These are phyloP conservation scores for Pelusios castaneus DNA, from an alignment of 2,113 vertebrate genomes.

Conservation along the genomic window DNA sequence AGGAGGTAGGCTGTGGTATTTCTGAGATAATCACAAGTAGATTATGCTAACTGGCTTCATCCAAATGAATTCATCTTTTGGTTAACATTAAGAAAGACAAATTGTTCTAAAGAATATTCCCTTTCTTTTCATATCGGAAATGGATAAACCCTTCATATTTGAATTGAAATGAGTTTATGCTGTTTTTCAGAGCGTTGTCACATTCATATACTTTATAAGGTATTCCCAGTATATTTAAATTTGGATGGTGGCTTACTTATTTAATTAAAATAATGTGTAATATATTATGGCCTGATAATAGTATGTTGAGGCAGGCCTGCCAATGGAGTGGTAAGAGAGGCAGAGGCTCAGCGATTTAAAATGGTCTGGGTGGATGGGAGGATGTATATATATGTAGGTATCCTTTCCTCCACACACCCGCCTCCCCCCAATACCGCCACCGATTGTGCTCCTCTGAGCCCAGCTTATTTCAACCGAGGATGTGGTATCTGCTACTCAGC, in stretches of 20 bases:
- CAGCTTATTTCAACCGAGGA: no score
- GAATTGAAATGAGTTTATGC: background rate
- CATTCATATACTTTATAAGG: background rate
- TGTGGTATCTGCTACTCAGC: no score
- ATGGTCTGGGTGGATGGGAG: no score
- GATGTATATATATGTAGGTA: no score
- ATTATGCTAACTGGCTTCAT: background rate
- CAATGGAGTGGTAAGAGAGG: no score
- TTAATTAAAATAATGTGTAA: background rate
- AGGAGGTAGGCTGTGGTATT: slow-evolving; percentile 85
- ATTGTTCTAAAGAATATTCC: background rate
- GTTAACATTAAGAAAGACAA: background rate
- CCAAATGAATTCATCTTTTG: background rate
- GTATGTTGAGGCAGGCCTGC: background rate
- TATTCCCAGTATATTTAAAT: background rate
- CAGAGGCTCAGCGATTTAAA: no score
- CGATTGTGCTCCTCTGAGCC: no score
- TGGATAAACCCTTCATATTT: background rate
- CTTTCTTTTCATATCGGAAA: background rate
- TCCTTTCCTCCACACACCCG: no score
- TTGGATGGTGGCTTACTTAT: background rate
- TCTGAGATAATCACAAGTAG: background rate
- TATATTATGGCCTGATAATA: background rate
- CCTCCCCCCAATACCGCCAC: no score
- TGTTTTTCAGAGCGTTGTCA: background rate